These are phyloP conservation scores for Calliopum simillimum DNA, from an alignment of 2,888 invertebrate species.

Conservation along the genomic window DNA sequence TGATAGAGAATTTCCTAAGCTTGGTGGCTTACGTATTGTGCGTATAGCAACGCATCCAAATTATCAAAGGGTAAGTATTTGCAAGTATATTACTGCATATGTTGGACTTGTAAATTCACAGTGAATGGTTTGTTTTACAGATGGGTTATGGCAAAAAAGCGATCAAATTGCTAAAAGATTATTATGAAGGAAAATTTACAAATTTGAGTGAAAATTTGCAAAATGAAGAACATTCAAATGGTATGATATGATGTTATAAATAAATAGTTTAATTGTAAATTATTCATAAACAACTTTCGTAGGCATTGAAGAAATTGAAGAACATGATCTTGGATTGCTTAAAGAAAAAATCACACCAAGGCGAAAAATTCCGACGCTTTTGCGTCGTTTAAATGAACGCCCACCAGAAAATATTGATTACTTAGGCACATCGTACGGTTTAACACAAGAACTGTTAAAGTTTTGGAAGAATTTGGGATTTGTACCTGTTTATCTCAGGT, in stretches of 20 bases:
- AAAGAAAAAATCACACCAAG: constrained; percentile 82
- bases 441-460: constrained; percentile 88
- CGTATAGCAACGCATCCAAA: constrained; percentile 98
- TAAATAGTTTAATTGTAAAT: not conserved
- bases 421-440: constrained; percentile 92
- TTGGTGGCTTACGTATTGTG: constrained; percentile 91
- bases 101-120: not conserved
- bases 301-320: constrained; percentile 71
- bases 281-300: constrained; percentile 36
- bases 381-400: constrained; percentile 88
- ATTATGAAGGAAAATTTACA: constrained; percentile 86
- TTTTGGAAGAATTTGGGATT: constrained; percentile 88
- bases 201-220: constrained; percentile 73
- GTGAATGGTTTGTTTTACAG: constrained; percentile 67
- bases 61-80: constrained; percentile 86
- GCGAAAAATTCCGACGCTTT: constrained; percentile 86
- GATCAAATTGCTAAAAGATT: constrained; percentile 84
- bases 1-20: constrained; percentile 90
- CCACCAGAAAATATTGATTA: constrained; percentile 89
- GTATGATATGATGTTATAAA: constrained; percentile 29
- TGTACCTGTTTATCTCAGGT: constrained; percentile 91
- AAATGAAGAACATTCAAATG: constrained; percentile 44
- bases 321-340: constrained; percentile 73
- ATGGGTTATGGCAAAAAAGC: constrained; percentile 98
- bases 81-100: constrained; percentile 66